Percentiles rank a stretch among this genome's conserved stretches.
phyloP scores from a whole-genome alignment of 92 coral and sea anemone species.

The Desmophyllum pertusum region DNA sequence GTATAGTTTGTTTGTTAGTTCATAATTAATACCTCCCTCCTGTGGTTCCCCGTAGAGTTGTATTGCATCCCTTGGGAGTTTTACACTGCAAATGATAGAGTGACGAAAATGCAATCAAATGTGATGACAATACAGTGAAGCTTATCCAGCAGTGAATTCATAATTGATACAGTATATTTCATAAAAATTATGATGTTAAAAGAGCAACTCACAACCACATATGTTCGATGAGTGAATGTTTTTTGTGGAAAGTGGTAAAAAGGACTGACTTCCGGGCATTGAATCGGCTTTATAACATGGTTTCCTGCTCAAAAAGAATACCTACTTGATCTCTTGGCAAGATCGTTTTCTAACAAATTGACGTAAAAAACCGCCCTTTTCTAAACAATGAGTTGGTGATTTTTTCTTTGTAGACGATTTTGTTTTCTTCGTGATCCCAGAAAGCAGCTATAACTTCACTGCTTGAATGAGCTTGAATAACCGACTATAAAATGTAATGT shows the following conservation, averaged over 20 bases:
- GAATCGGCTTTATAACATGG: neutral
- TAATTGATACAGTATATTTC: no score
- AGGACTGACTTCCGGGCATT: constrained; percentile 4
- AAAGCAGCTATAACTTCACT: neutral
- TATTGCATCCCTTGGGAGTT: neutral
- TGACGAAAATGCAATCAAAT: constrained; percentile 1
- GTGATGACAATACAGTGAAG: constrained; percentile 1
- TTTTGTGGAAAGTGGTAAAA: constrained; percentile 11
- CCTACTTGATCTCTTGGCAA: constrained; percentile 24
- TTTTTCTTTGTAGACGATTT: neutral
- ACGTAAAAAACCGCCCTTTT: constrained; percentile 8
- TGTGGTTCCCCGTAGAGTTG: neutral
- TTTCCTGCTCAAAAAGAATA: constrained; percentile 13
- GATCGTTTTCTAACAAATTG: neutral
- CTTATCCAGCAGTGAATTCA: no score
- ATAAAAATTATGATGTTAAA: neutral
- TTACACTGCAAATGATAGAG: neutral
- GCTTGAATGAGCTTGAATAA: neutral
- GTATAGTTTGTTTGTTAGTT: no score
- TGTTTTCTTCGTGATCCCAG: neutral
- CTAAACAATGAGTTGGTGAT: neutral
- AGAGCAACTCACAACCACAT: neutral
- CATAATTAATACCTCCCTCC: neutral
- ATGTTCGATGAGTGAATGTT: neutral
- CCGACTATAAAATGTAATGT: neutral